Evolutionary conservation across 1,140 invertebrate genomes (phyloP).

Genomic region (Bombyx mandarina): DNA sequence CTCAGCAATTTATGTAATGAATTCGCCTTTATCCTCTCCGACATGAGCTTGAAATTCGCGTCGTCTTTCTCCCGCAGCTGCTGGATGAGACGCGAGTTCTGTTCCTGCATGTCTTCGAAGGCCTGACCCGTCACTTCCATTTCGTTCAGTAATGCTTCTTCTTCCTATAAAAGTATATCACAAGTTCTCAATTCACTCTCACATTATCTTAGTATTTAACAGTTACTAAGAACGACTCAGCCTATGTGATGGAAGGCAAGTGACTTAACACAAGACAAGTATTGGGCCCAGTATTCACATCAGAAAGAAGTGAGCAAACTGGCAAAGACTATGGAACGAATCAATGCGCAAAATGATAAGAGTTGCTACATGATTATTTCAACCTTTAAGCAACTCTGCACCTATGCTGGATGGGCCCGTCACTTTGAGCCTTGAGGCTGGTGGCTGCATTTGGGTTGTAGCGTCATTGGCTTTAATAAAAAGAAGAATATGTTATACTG

Average conservation of each 20-base stretch:
- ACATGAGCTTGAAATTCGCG: slow-evolving; percentile 99
- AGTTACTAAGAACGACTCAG: not conserved
- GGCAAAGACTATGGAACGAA: no score
- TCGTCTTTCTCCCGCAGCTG: slow-evolving; percentile 98
- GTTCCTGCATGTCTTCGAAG: slow-evolving; percentile 99
- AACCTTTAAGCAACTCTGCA: no score
- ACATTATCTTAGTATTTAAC: not conserved
- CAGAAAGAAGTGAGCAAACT: no score
- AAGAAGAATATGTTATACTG: no score
- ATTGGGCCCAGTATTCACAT: no score
- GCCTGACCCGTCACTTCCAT: slow-evolving; percentile 99
- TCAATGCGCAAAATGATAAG: no score
- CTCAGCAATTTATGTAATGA: slow-evolving; percentile 94
- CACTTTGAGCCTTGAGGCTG: no score
- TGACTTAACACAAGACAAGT: no score
- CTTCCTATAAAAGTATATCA: slow-evolving; percentile 77
- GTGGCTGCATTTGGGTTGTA: no score
- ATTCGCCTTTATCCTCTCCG: slow-evolving; percentile 95
- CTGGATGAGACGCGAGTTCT: slow-evolving; percentile 96
- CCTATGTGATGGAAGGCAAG: not conserved
- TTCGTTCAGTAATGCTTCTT: slow-evolving; percentile 97
- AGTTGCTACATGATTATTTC: no score
- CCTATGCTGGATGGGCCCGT: no score
- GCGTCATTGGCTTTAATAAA: no score
- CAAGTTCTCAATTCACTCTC: not conserved